Conservation (phyloP, 2,797 vertebrate species). For the Karalla daura region DNA sequence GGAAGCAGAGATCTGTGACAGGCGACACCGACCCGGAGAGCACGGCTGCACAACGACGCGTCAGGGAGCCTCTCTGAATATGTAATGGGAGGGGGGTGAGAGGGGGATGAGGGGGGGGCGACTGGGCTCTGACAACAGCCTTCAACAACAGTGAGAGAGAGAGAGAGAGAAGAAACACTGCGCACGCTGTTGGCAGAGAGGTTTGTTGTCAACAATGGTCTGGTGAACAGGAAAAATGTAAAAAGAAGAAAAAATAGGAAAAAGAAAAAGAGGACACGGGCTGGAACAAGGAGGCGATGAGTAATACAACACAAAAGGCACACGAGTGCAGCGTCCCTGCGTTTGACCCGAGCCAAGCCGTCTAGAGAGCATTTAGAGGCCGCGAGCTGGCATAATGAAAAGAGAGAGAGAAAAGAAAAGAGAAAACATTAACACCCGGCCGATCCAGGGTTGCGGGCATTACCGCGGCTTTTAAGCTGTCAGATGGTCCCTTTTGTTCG, state of each 20-base stretch:
- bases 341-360: slow-evolving; percentile 46
- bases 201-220: slow-evolving; percentile 65
- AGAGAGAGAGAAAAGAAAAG: not conserved
- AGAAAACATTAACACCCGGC: slow-evolving; percentile 10
- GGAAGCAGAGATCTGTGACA: slow-evolving; percentile 72
- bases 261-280: slow-evolving; percentile 44
- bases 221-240: slow-evolving; percentile 42
- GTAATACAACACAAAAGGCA: slow-evolving; percentile 56
- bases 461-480: slow-evolving; percentile 49
- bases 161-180: slow-evolving; percentile 10
- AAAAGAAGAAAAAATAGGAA: too few species aligned
- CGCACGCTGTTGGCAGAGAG: slow-evolving; percentile 49
- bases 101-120: too few species aligned
- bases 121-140: slow-evolving; percentile 66
- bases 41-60: slow-evolving; percentile 58
- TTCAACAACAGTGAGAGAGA: slow-evolving; percentile 35
- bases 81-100: too few species aligned
- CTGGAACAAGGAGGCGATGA: slow-evolving; percentile 47
- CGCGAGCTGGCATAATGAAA: slow-evolving; percentile 36
- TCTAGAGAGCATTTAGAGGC: slow-evolving; percentile 43
- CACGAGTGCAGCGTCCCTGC: slow-evolving; percentile 45
- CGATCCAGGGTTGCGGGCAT: slow-evolving; percentile 17
- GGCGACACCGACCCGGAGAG: slow-evolving; percentile 55
- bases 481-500: slow-evolving; percentile 41
- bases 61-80: slow-evolving; percentile 67